phyloP scores from a whole-genome alignment of 2,888 invertebrate genomes.

The Artemia sinica region DNA sequence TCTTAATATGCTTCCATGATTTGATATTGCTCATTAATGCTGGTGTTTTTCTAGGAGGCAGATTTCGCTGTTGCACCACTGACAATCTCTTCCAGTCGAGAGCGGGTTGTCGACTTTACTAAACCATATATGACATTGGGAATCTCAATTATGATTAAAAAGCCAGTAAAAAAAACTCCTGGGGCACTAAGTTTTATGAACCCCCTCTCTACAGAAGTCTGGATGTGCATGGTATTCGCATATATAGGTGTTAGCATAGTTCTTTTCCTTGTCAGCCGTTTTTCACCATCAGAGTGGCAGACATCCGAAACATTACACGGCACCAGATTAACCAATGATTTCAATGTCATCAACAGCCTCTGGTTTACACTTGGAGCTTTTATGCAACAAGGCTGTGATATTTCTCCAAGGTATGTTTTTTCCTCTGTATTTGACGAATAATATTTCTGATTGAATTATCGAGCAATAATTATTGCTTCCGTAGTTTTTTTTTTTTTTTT shows the following conservation, averaged over 20 bases:
- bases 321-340: constrained; percentile 46
- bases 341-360: constrained; percentile 82
- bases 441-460: too few relatives aligned
- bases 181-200: constrained; percentile 95
- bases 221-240: constrained; percentile 71
- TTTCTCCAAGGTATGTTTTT: constrained; percentile 62
- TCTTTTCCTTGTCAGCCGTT: constrained; percentile 84
- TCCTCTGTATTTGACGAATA: too few relatives aligned
- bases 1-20: too few relatives aligned
- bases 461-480: too few relatives aligned
- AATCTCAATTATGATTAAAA: constrained; percentile 85
- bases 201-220: constrained; percentile 90
- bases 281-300: constrained; percentile 95
- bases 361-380: constrained; percentile 96
- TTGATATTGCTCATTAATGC: too few relatives aligned
- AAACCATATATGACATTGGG: constrained; percentile 95
- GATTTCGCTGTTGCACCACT: constrained; percentile 88
- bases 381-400: constrained; percentile 96
- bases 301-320: constrained; percentile 37
- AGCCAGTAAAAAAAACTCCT: constrained; percentile 70
- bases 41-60: constrained; percentile 51
- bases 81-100: constrained; percentile 85
- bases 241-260: constrained; percentile 94
- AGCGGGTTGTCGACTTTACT: constrained; percentile 88
- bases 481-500: too few relatives aligned